Conservation (phyloP, 2,888 invertebrate species). For the Flexamia atlantica region DNA sequence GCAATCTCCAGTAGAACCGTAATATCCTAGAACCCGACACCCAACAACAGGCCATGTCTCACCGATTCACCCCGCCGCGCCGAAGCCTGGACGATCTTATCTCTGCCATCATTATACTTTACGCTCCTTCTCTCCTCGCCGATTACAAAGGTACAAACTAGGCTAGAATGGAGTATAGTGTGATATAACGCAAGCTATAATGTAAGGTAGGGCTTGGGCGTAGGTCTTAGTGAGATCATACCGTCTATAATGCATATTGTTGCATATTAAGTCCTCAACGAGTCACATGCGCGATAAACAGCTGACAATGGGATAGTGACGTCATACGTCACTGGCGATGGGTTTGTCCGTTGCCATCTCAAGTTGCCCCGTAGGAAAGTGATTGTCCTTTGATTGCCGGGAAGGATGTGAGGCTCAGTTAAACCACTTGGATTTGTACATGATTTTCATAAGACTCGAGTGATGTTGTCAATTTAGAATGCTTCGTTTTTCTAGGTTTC, state of each 20-base stretch:
- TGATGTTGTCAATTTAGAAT: too few relatives aligned
- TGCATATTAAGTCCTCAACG: conserved; percentile 37
- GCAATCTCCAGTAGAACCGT: too few relatives aligned
- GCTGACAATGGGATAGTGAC: not conserved
- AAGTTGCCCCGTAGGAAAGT: too few relatives aligned
- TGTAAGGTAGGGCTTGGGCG: conserved; percentile 25
- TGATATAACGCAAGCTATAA: not conserved
- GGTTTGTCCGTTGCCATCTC: too few relatives aligned
- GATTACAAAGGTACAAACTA: not conserved
- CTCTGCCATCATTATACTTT: conserved; percentile 15
- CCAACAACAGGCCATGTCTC: not conserved
- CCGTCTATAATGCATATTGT: conserved; percentile 35
- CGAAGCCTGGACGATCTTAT: conserved; percentile 26
- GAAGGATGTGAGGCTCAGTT: too few relatives aligned
- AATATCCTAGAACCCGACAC: too few relatives aligned
- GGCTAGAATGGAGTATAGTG: not conserved
- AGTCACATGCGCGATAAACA: conserved; percentile 28
- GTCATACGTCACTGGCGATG: conserved; percentile 8
- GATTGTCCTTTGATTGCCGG: too few relatives aligned
- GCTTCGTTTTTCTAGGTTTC: too few relatives aligned
- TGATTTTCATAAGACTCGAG: too few relatives aligned
- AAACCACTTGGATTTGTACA: too few relatives aligned
- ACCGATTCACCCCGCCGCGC: not conserved
- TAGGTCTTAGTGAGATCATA: not conserved
- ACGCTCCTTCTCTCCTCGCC: not conserved